phyloP scores from a whole-genome alignment of 2,797 vertebrate species.

The Coregonus suidteri region DNA sequence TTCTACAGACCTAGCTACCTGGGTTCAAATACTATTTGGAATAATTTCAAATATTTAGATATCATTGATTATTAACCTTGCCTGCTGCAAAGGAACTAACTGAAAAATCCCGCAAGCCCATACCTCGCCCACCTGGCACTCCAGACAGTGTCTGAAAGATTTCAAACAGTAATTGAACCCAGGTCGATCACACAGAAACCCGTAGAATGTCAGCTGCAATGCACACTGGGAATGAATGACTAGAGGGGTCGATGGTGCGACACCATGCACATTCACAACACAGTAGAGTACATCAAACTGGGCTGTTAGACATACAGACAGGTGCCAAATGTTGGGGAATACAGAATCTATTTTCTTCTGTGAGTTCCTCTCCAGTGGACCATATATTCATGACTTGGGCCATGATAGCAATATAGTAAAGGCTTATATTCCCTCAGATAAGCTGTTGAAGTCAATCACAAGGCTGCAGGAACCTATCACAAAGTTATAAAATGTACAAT shows the following conservation, averaged over 20 bases:
- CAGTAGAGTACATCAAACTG: neutral
- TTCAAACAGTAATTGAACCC: neutral
- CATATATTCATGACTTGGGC: no score
- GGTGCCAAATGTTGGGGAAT: neutral
- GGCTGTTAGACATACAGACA: neutral
- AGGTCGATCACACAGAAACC: constrained; percentile 17
- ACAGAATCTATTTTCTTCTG: neutral
- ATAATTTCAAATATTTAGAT: neutral
- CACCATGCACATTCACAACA: neutral
- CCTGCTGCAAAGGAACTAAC: neutral
- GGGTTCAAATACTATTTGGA: neutral
- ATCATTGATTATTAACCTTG: neutral
- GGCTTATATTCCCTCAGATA: neutral
- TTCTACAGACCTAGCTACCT: constrained; percentile 21
- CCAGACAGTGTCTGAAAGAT: neutral
- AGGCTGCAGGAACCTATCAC: neutral
- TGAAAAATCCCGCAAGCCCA: neutral
- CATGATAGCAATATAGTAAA: no score
- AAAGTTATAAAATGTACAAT: neutral
- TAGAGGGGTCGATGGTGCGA: neutral
- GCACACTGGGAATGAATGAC: neutral
- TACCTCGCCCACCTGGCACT: neutral
- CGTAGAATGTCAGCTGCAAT: constrained; percentile 23
- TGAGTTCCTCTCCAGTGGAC: neutral
- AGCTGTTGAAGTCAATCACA: neutral